Conservation (phyloP, 2,113 vertebrate species). For the Neogale vison region DNA sequence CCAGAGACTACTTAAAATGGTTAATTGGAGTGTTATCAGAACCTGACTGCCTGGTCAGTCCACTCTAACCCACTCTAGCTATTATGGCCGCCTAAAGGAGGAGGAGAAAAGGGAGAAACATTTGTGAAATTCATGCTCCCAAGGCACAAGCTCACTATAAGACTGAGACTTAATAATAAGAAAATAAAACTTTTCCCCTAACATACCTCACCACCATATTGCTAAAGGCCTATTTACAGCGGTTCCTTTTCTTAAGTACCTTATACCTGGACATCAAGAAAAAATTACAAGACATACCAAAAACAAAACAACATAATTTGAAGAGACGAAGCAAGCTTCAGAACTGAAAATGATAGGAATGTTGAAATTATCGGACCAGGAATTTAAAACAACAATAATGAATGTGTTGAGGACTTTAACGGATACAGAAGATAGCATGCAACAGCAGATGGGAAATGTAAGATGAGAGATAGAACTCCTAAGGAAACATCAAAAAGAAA, state of each 20-base stretch:
- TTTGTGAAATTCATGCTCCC: neutral
- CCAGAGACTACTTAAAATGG: neutral
- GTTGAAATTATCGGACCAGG: neutral
- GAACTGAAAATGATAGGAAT: neutral
- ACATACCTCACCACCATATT: neutral
- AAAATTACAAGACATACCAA: no score
- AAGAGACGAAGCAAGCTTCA: neutral
- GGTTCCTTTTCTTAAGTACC: neutral
- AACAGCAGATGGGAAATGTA: neutral
- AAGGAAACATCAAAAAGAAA: neutral
- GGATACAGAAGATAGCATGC: neutral
- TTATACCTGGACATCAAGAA: neutral
- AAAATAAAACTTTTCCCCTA: neutral
- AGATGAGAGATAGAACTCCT: neutral
- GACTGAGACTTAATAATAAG: neutral
- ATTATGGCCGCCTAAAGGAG: no score
- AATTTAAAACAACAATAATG: neutral
- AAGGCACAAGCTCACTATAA: neutral
- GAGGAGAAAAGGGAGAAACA: neutral
- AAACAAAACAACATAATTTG: neutral
- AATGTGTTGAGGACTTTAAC: neutral
- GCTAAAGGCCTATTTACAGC: neutral
- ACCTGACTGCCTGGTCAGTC: neutral
- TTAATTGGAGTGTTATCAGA: neutral
- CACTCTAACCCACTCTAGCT: neutral